A percentile compares a stretch with the other conserved stretches of the same genome.
These are phyloP conservation scores for Platanista minor DNA, from an alignment of 2,113 vertebrate species.

Conservation along the genomic window DNA sequence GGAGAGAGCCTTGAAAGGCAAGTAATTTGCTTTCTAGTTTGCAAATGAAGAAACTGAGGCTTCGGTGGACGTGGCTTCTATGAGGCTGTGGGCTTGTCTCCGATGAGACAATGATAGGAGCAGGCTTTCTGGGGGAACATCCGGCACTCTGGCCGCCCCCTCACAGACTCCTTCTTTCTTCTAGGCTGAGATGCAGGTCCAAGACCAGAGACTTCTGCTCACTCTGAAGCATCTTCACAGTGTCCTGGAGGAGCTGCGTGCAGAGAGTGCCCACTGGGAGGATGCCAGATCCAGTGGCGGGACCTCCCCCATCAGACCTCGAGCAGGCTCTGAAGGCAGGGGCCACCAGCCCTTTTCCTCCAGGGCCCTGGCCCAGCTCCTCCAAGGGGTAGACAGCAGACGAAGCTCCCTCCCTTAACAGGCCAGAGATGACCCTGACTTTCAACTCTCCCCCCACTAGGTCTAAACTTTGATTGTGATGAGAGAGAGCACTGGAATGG, in stretches of 20 bases:
- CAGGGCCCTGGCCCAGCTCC: background rate
- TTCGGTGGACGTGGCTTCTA: background rate
- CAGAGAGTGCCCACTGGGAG: constrained; percentile 29
- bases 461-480: background rate
- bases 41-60: background rate
- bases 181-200: constrained; percentile 89
- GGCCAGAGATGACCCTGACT: background rate
- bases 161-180: background rate
- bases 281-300: constrained; percentile 52
- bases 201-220: constrained; percentile 87
- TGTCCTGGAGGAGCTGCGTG: constrained; percentile 85
- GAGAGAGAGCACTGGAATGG: background rate
- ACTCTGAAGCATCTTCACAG: constrained; percentile 86
- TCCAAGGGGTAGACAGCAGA: constrained; percentile 65
- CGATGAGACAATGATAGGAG: background rate
- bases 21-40: background rate
- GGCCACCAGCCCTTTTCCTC: background rate
- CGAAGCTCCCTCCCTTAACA: constrained; percentile 84
- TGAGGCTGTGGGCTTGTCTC: background rate
- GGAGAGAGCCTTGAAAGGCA: background rate
- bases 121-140: background rate
- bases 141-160: too few species aligned
- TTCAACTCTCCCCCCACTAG: background rate
- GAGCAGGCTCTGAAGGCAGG: constrained; percentile 77
- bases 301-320: constrained; percentile 66